Base-by-base conservation (phyloP, 2,888 invertebrate genomes). In the Lypha dubia region DNA sequence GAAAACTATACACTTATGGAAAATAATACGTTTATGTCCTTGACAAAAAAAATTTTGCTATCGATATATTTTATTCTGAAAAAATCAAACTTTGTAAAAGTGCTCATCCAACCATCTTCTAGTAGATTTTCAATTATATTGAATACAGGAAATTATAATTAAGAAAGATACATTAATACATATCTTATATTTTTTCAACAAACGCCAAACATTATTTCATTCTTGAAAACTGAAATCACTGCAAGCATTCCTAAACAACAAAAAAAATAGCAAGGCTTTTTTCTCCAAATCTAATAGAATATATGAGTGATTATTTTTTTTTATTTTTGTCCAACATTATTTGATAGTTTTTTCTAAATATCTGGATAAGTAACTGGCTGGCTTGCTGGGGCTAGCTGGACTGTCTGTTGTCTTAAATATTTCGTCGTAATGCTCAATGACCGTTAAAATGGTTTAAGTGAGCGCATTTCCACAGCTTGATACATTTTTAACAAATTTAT, bases 371-470 rank as follows among this genome's bases (percentile, higher is more conserved):
- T 20, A 11, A 20, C 53, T 62, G 17, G 44, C 44, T n/a, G n/a
- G 13, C 13, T 73, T 44, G 17, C 20, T 71, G 46, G n/a, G n/a
- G n/a, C 8, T 58, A 8, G 11, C n/a, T 41, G n/a, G 38, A 1
- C n/a, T 53, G 41, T 1, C 32, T 63, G 32, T 70, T 58, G 75
- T 51, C 56, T 75, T 76, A 63, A 70, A 51, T 70, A 76, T 76
- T 82, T 71, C 28, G 56, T 76, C 22, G 81, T 71, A 81, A 68
- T 73, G 84, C 81, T 70, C 73, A 77, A 68, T 84, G 84, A 84
- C 84, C 84, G 81, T 81, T 84, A 81, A 84, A 81, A 81, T 84
- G 49, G 74, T 79, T 84, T 79, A 82, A 84, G 80, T 84, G 80
- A 84, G 84, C 71, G 68, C 63, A 68, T 84, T 81, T 81, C 84